Evolutionary conservation across 2,113 vertebrate genomes (phyloP).

Genomic region (Laticauda colubrina): DNA sequence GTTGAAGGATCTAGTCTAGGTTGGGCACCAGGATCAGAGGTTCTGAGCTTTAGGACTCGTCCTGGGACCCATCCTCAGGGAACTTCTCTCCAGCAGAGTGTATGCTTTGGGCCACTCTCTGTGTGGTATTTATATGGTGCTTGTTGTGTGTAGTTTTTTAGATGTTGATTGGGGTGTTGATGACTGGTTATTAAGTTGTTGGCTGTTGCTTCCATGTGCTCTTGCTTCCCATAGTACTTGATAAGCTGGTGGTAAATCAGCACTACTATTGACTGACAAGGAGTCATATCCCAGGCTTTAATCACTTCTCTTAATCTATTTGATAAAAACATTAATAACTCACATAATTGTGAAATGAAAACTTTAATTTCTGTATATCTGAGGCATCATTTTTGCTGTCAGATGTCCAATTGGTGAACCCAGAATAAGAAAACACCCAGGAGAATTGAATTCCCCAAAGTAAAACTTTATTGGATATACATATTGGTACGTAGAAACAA

Average conservation of each 20-base stretch:
- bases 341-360: neutral
- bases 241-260: neutral
- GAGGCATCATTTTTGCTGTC: neutral
- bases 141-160: neutral
- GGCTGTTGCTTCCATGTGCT: neutral
- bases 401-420: no score
- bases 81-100: neutral
- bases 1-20: neutral
- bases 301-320: neutral
- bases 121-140: neutral
- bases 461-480: no score
- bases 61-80: neutral
- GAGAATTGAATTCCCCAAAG: no score
- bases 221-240: neutral
- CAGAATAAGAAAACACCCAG: no score
- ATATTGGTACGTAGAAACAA: no score
- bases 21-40: neutral
- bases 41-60: neutral
- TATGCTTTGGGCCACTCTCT: neutral
- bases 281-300: neutral
- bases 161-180: neutral
- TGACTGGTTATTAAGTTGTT: neutral
- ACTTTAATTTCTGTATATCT: neutral
- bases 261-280: neutral
- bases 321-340: neutral